These are phyloP conservation scores for Myotis myotis DNA, from an alignment of 2,797 vertebrate genomes.

Conservation along the genomic window DNA sequence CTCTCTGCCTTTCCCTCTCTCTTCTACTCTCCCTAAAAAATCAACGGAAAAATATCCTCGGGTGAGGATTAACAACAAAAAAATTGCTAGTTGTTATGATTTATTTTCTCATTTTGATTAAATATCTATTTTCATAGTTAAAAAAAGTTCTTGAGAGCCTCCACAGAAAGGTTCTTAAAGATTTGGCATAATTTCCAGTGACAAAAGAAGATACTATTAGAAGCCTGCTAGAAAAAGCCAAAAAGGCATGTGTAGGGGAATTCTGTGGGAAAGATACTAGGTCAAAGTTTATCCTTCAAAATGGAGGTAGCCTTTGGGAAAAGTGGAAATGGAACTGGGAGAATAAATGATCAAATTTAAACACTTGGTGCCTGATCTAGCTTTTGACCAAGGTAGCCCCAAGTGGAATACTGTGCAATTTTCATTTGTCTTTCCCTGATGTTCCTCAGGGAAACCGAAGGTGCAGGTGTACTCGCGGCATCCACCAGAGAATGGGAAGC, in stretches of 20 bases:
- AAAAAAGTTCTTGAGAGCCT: not conserved
- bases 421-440: not conserved
- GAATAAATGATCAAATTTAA: not conserved
- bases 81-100: not conserved
- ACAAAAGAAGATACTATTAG: not conserved
- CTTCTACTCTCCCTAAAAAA: no score
- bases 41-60: no score
- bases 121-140: not conserved
- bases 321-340: slow-evolving; percentile 10
- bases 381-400: not conserved
- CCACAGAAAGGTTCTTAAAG: slow-evolving; percentile 1
- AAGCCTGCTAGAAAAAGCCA: not conserved
- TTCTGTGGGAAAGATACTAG: not conserved
- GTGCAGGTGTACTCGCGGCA: slow-evolving; percentile 87
- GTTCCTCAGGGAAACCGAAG: slow-evolving; percentile 78
- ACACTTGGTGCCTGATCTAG: not conserved
- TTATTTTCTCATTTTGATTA: slow-evolving; percentile 23
- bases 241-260: not conserved
- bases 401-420: not conserved
- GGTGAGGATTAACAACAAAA: not conserved
- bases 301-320: slow-evolving; percentile 13
- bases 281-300: not conserved
- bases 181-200: not conserved
- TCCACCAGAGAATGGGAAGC: not conserved
- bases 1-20: no score